Evolutionary conservation across 1,140 invertebrate genomes (phyloP), one percentile per base, ranked within the genome.

Genomic region (Heliconius hermathena): DNA sequence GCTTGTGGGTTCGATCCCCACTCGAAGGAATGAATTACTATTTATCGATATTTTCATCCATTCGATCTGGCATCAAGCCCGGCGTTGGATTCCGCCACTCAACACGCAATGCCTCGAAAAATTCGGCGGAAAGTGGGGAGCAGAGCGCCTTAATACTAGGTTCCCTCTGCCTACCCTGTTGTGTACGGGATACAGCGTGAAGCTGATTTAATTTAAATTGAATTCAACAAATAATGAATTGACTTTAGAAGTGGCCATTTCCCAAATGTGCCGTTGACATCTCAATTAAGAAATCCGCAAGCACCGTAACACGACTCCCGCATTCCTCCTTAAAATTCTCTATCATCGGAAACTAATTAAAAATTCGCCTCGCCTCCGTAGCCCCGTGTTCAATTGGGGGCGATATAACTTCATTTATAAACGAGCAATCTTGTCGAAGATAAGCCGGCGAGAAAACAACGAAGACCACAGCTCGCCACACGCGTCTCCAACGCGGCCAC

Each of bases 401-500:
- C 90, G 90, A 93, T 94, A 94, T 94, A 94, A 94, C 93, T 94
- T 94, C 91, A 94, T 94, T 93, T 93, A 93, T 93, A 93, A 93
- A 93, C 90, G 92, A 91, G 90, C 90, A 93, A 94, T 93, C 93
- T 93, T 92, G 93, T 94, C 88, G 83, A 84, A 93, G 93, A 94
- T 93, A 94, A 94, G 89, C 89, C 90, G 92, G 91, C 87, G 91
- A 93, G 93, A 93, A 93, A 93, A 94, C 92, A 92, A 93, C 93
- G 90, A 93, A 93, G 90, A 93, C 87, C 89, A 87, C 84, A 86
- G 85, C 86, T 88, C 84, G 89, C 91, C 91, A 91, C 90, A 90
- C 91, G 91, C 90, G 91, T 89, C 88, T 85, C 83, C 87, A 82
- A 88, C 88, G 85, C 88, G 83, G 52, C 57, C 88, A 85, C 88